Conservation (phyloP, 2,888 invertebrate genomes). For the Leptinotarsa juncta region DNA sequence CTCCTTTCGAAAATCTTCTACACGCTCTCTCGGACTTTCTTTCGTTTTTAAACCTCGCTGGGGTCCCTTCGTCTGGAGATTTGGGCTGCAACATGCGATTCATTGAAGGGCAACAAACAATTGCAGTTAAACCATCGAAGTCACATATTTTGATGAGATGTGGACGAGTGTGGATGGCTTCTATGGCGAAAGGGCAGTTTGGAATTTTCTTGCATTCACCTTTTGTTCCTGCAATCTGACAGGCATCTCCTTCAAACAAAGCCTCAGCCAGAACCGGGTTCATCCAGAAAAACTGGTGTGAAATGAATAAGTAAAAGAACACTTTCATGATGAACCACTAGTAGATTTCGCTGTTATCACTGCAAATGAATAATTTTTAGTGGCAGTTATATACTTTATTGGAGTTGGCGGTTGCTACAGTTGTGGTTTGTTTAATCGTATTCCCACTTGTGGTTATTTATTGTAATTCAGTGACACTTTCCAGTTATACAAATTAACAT, state of each 20-base stretch:
- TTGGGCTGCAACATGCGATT: neutral
- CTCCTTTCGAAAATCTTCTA: neutral
- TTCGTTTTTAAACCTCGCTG: neutral
- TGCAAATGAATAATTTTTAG: no score
- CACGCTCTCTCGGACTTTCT: neutral
- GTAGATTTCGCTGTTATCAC: no score
- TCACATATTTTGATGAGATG: neutral
- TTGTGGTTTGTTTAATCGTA: neutral
- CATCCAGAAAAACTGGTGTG: neutral
- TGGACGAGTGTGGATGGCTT: neutral
- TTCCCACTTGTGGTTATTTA: neutral
- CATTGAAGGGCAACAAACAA: conserved; percentile 1
- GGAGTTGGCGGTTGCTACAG: no score
- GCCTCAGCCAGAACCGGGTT: no score
- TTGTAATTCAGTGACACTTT: neutral
- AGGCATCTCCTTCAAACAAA: neutral
- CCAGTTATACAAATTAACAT: neutral
- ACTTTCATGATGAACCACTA: neutral
- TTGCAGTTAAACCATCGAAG: neutral
- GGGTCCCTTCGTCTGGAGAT: neutral
- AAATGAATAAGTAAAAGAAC: neutral
- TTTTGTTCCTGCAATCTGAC: neutral
- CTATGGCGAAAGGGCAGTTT: neutral
- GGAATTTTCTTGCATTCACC: neutral
- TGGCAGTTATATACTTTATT: no score